phyloP scores from a whole-genome alignment of 1,140 invertebrate species.

The Caenorhabditis remanei region DNA sequence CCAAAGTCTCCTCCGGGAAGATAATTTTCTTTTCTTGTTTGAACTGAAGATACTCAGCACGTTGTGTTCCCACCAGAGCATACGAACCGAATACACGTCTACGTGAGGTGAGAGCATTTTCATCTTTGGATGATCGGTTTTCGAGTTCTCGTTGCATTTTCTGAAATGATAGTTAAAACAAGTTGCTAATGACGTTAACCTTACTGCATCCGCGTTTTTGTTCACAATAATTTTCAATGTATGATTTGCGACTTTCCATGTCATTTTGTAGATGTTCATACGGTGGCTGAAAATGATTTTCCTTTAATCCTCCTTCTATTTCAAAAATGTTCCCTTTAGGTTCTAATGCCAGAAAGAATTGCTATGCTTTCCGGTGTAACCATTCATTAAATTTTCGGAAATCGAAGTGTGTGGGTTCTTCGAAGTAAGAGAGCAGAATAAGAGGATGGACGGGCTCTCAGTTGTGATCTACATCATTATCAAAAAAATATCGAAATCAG shows the following conservation, averaged over 20 bases:
- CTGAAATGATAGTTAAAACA: not conserved
- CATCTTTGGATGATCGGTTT: not conserved
- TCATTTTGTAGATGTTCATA: slow-evolving; percentile 25
- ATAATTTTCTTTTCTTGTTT: not conserved
- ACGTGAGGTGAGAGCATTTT: not conserved
- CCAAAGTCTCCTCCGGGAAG: not conserved
- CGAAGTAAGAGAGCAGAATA: too few species aligned
- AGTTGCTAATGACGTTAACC: not conserved
- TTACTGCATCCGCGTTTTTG: slow-evolving; percentile 31
- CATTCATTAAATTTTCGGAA: too few species aligned
- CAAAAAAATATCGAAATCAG: too few species aligned
- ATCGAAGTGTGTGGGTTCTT: too few species aligned
- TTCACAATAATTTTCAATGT: slow-evolving; percentile 15
- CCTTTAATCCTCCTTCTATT: not conserved
- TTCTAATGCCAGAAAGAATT: too few species aligned
- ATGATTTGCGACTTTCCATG: not conserved
- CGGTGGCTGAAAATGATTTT: not conserved
- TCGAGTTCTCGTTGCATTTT: slow-evolving; percentile 50
- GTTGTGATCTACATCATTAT: too few species aligned
- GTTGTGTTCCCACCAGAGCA: slow-evolving; percentile 15
- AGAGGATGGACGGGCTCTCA: too few species aligned
- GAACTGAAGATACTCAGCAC: slow-evolving; percentile 12
- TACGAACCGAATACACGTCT: slow-evolving; percentile 21
- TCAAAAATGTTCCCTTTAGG: too few species aligned
- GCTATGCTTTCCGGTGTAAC: too few species aligned